phyloP scores from a whole-genome alignment of 2,113 vertebrate genomes.

The Buteo buteo region DNA sequence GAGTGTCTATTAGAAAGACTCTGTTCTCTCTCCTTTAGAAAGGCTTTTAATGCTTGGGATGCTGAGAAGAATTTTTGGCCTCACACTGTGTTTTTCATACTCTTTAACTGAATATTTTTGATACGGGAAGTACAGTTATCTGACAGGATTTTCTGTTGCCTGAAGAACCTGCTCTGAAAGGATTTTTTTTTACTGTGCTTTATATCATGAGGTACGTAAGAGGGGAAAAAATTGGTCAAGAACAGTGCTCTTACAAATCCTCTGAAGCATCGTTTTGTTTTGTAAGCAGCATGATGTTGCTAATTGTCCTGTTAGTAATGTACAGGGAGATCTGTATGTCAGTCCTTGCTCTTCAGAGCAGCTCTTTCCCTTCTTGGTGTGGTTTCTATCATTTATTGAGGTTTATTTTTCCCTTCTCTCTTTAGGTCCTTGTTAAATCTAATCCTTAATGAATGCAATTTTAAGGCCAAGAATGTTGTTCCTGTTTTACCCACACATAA shows the following conservation, averaged over 20 bases:
- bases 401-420: background rate
- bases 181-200: background rate
- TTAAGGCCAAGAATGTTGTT: background rate
- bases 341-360: background rate
- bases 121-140: background rate
- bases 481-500: background rate
- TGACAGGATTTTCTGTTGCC: background rate
- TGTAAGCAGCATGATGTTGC: background rate
- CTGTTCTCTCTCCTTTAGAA: background rate
- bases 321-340: background rate
- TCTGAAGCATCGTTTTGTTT: background rate
- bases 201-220: background rate
- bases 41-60: background rate
- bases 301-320: background rate
- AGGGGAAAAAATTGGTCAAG: background rate
- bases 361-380: background rate
- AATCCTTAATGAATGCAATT: background rate
- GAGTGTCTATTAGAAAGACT: background rate
- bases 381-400: background rate
- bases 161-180: background rate
- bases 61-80: background rate
- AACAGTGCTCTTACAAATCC: background rate
- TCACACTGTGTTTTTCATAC: background rate
- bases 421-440: background rate
- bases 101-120: background rate